A percentile compares a stretch with the other conserved stretches of the same genome.
phyloP scores from a whole-genome alignment of 2,113 vertebrate species.

The Gnathonemus echidnorhynchus region DNA sequence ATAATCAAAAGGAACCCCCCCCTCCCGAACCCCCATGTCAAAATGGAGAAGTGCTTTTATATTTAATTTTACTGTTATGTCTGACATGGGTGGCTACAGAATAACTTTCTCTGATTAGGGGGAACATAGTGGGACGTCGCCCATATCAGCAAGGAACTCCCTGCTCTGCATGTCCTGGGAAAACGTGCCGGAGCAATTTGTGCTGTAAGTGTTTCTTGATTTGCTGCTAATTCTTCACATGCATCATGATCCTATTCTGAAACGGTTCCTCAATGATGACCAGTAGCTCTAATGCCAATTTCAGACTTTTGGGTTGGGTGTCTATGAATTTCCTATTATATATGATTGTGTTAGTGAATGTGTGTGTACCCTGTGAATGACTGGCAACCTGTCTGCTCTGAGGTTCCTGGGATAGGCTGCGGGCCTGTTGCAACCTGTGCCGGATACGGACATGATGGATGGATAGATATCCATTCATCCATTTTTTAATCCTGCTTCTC shows the following conservation, averaged over 20 bases:
- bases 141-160: slow-evolving; percentile 46
- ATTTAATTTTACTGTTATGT: background rate
- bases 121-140: slow-evolving; percentile 24
- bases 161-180: slow-evolving; percentile 40
- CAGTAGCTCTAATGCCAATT: background rate
- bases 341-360: background rate
- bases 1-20: background rate
- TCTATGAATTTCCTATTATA: background rate
- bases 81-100: background rate
- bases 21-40: background rate
- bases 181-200: slow-evolving; percentile 44
- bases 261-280: background rate
- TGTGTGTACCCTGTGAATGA: background rate
- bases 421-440: background rate
- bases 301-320: background rate
- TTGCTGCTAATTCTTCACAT: background rate
- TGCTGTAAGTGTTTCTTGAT: slow-evolving; percentile 52
- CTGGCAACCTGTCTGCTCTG: background rate
- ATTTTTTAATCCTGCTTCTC: too few relatives aligned
- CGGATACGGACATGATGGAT: background rate
- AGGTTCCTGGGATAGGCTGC: background rate
- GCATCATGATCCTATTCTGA: background rate
- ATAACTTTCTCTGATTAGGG: slow-evolving; percentile 21
- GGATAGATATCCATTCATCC: background rate
- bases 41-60: background rate